phyloP scores from a whole-genome alignment of 1,140 invertebrate genomes.

The Zaprionus camerounensis region DNA sequence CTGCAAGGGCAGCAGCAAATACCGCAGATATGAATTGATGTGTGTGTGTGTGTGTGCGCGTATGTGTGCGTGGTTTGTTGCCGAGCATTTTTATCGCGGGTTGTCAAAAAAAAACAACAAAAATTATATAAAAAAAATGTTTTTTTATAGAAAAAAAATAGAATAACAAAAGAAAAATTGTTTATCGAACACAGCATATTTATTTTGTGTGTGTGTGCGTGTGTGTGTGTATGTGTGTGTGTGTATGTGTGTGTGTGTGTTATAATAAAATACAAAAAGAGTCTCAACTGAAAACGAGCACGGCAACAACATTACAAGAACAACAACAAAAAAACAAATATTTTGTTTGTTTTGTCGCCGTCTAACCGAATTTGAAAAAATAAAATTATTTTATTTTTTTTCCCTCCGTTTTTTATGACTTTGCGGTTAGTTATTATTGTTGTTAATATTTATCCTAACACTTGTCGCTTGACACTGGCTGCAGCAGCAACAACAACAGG shows the following conservation, averaged over 20 bases:
- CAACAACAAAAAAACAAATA: neutral
- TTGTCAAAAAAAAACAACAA: constrained; percentile 23
- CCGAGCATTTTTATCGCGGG: constrained; percentile 37
- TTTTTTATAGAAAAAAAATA: constrained; percentile 13
- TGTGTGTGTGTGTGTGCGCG: constrained; percentile 39
- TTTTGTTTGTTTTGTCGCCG: constrained; percentile 44
- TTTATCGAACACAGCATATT: constrained; percentile 47
- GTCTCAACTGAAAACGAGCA: constrained; percentile 13
- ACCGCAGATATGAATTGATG: constrained; percentile 40
- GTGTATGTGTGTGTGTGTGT: constrained; percentile 10
- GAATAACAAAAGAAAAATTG: constrained; percentile 29
- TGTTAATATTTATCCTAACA: constrained; percentile 49
- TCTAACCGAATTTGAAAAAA: constrained; percentile 38
- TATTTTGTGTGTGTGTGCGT: constrained; percentile 13
- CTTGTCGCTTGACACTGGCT: constrained; percentile 13
- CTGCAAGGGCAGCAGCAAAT: constrained; percentile 8
- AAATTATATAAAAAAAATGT: constrained; percentile 2
- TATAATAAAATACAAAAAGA: constrained; percentile 14
- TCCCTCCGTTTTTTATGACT: constrained; percentile 21
- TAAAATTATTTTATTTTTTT: constrained; percentile 8
- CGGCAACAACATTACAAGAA: constrained; percentile 6
- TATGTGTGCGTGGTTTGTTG: constrained; percentile 34
- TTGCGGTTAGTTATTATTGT: constrained; percentile 38
- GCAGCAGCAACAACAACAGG: neutral
- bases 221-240: constrained; percentile 23